phyloP scores from a whole-genome alignment of 2,888 invertebrate genomes.

The Vandiemenella viatica region DNA sequence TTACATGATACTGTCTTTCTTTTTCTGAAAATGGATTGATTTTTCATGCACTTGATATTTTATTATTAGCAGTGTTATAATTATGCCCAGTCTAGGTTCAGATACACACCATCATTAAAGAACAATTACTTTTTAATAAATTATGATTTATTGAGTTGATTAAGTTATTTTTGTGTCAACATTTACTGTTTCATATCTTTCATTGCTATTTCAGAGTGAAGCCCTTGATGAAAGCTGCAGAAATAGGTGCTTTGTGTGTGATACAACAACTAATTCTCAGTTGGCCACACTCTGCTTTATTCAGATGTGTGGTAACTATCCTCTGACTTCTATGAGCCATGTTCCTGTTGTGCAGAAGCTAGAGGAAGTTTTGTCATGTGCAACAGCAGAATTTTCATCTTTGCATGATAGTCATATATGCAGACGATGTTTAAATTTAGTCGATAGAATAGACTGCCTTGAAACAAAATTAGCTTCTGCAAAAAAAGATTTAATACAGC shows the following conservation, averaged over 20 bases:
- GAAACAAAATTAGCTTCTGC: constrained; percentile 12
- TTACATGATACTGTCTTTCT: too few relatives aligned
- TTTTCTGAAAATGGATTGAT: too few relatives aligned
- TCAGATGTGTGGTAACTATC: constrained; percentile 7
- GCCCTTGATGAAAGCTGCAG: background rate
- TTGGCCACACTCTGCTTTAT: constrained; percentile 7
- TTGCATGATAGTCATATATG: constrained; percentile 10
- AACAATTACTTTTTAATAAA: too few relatives aligned
- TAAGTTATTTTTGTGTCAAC: too few relatives aligned
- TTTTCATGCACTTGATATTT: too few relatives aligned
- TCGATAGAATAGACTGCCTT: constrained; percentile 12
- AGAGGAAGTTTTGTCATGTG: constrained; percentile 8
- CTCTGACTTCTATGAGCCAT: constrained; percentile 11
- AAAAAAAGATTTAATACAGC: constrained; percentile 12
- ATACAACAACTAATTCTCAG: background rate
- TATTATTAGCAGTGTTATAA: too few relatives aligned
- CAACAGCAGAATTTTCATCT: background rate
- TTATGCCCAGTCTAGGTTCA: too few relatives aligned
- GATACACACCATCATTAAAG: too few relatives aligned
- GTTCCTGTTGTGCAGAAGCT: constrained; percentile 12
- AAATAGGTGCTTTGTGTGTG: constrained; percentile 13
- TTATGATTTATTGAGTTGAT: too few relatives aligned
- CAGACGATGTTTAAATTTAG: constrained; percentile 11
- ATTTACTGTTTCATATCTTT: too few relatives aligned
- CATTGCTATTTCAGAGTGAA: background rate